Evolutionary conservation across 2,113 vertebrate genomes (phyloP), one percentile per base, ranked within the genome.

Genomic region (Suricata suricatta): DNA sequence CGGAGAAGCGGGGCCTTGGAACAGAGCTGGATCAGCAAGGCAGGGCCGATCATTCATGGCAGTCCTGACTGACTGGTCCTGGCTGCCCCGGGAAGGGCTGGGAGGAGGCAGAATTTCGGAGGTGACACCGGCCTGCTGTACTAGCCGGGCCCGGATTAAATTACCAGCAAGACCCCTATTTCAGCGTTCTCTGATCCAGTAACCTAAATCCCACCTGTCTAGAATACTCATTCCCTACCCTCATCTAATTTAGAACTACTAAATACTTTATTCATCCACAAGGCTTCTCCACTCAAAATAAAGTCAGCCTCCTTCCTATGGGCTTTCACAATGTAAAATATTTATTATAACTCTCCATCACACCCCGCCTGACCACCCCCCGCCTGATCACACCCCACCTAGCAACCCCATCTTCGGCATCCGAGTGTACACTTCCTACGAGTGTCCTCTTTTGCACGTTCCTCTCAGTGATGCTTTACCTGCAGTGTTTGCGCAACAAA

Each of bases 21-120:
- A 82, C 50, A 64, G 41, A 47, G 38, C 31, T 72, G 27, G 27
- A 17, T 11, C 27, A 13, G 33, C 9, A 19, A 3, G 11, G 50
- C 10, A 3, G 33, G 38, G 16, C 3, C 31, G 74, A 21, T 25
- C 1, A 2, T 0, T 13, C 23, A 14, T 2, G 13, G 27, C 64
- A 33, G 11, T 7, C 50, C 29, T 21, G 9, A 15, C 27, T 1
- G 11, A 33, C 10, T 14, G 41, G 17, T 7, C 27, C 33, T 1
- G 0, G 5, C 31, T 57, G 76, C 31, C 57, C 29, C 3, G 27
- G 38, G n/a, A 74, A 79, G 50, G 68, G 54, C 41, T 25, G 23
- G 11, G 16, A 63, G 25, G 35, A 21, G 12, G 2, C 29, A 79
- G 52, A 82, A 52, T 7, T 35, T 16, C 21, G 12, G n/a, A 8